These are phyloP conservation scores for Melanchra persicariae DNA, from an alignment of 2,888 invertebrate species.

Conservation along the genomic window DNA sequence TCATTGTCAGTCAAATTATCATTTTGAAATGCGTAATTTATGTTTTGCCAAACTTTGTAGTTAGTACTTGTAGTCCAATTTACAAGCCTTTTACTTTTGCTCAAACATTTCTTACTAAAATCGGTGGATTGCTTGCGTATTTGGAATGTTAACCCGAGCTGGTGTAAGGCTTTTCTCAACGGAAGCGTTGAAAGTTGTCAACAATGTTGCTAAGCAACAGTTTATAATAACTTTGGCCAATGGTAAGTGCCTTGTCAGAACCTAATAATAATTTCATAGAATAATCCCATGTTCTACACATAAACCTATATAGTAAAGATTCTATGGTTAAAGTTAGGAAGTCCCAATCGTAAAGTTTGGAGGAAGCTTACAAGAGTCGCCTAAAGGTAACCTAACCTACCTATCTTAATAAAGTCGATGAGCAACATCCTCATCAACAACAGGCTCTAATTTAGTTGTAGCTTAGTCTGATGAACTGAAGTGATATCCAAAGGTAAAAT, in stretches of 20 bases:
- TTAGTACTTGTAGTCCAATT: no score
- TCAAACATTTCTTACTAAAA: constrained; percentile 8
- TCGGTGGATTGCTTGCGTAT: constrained; percentile 43
- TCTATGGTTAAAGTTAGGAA: no score
- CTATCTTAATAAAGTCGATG: background rate
- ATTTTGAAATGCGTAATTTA: background rate
- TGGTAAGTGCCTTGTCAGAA: constrained; percentile 71
- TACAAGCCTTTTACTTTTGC: background rate
- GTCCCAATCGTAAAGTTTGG: background rate
- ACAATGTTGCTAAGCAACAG: constrained; percentile 89
- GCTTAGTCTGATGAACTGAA: no score
- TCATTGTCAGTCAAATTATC: no score
- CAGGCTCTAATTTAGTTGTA: background rate
- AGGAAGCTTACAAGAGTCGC: no score
- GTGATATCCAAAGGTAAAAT: background rate
- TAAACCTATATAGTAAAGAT: background rate
- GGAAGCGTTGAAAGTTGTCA: constrained; percentile 81
- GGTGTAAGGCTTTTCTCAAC: constrained; percentile 81
- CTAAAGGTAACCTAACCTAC: background rate
- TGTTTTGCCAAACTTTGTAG: background rate
- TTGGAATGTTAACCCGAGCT: constrained; percentile 85
- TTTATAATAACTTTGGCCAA: constrained; percentile 79
- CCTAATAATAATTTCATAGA: background rate
- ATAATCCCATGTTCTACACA: background rate
- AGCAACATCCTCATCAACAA: background rate